Evolutionary conservation across 1,140 invertebrate species (phyloP), one percentile per base, ranked within the genome.

Genomic region (Lepidostoma basale): DNA sequence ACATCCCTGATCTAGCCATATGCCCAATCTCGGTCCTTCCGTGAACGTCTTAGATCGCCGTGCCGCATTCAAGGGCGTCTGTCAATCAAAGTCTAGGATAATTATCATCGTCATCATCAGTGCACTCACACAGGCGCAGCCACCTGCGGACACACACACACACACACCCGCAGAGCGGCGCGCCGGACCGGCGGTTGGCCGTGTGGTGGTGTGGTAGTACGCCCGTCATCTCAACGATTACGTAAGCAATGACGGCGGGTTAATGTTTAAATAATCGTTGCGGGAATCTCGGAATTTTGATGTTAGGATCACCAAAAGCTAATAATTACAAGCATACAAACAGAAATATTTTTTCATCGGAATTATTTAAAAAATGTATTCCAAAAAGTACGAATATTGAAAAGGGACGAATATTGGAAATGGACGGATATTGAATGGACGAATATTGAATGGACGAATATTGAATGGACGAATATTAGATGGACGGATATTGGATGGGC

Each of bases 61-160:
- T 36, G 20, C 52, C 30, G 28, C 9, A 20, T 56, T 56, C 52
- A 56, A 56, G 28, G 52, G 52, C 52, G 52, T 56, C 52, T 33
- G 52, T 56, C 52, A 56, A 56, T 56, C 52, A 56, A 56, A 56
- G 26, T 56, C 52, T 33, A 56, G 52, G 52, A 56, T 56, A 56
- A 49, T 49, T 49, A 49, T 49, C 45, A 22, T 12, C 22, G 25
- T 20, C 14, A 56, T 56, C 52, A 56, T 56, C 49, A 30, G 28
- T 30, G n/a, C 52, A 33, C 52, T 18, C 52, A 56, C 52, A 54
- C 26, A 18, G n/a, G 30, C 0, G 30, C 2, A 10, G 0, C 4
- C 33, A 5, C 33, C 2, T n/a, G 33, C 33, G 33, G 33, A 5
- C 44, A 20, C 14, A 47, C n/a, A 18, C 44, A 22, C 44, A 2